Percentiles rank a stretch among this genome's conserved stretches.
Conservation (phyloP, 2,888 invertebrate species). For the Acleris laterana region DNA sequence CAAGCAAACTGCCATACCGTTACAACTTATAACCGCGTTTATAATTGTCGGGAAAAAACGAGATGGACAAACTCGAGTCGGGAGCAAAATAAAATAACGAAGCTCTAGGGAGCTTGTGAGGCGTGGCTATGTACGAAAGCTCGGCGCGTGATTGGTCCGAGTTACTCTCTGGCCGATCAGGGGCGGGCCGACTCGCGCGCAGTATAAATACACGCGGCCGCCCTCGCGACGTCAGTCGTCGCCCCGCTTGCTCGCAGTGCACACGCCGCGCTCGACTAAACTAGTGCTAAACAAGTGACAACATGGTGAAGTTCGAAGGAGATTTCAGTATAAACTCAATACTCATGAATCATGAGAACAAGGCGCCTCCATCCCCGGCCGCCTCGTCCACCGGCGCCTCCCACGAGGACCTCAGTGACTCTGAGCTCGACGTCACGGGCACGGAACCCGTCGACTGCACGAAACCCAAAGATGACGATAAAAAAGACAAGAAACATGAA, state of each 20-base stretch:
- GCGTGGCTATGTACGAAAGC: slow-evolving; percentile 76
- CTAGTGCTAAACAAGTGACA: slow-evolving; percentile 62
- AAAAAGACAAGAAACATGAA: slow-evolving; percentile 88
- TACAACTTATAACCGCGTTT: slow-evolving; percentile 1
- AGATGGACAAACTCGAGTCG: slow-evolving; percentile 37
- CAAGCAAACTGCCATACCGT: not conserved
- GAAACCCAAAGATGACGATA: slow-evolving; percentile 72
- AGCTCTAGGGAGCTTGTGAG: slow-evolving; percentile 53
- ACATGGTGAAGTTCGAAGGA: slow-evolving; percentile 85
- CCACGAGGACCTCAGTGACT: slow-evolving; percentile 83
- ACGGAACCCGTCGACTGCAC: slow-evolving; percentile 90
- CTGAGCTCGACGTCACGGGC: slow-evolving; percentile 90
- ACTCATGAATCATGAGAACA: slow-evolving; percentile 84
- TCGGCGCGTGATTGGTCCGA: slow-evolving; percentile 58
- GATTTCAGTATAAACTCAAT: slow-evolving; percentile 93
- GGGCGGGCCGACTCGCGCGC: slow-evolving; percentile 58
- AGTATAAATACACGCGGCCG: slow-evolving; percentile 70
- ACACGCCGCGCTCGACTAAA: slow-evolving; percentile 54
- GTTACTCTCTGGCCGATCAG: slow-evolving; percentile 49
- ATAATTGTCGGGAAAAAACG: slow-evolving; percentile 25
- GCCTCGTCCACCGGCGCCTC: slow-evolving; percentile 69
- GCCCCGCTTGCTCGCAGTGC: slow-evolving; percentile 66
- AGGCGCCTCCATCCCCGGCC: slow-evolving; percentile 74
- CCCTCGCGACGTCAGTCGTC: slow-evolving; percentile 77
- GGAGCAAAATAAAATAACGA: slow-evolving; percentile 43